A percentile compares a stretch with the other conserved stretches of the same genome.
These are phyloP conservation scores for Drosophila helvetica DNA, from an alignment of 2,888 invertebrate genomes.

Conservation along the genomic window DNA sequence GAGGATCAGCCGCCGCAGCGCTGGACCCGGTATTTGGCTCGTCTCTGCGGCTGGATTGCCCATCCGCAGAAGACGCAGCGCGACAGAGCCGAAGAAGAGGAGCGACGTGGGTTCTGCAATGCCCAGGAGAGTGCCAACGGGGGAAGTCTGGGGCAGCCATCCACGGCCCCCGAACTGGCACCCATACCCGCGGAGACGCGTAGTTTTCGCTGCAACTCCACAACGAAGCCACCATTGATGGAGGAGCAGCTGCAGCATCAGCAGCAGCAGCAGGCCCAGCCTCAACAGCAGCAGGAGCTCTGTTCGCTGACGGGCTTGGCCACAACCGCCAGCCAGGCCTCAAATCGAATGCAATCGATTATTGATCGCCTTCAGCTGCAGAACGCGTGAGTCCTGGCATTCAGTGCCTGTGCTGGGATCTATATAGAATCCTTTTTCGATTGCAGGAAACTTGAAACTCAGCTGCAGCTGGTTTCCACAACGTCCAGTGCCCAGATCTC, in stretches of 20 bases:
- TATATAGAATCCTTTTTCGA: background rate
- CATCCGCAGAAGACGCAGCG: slow-evolving; percentile 45
- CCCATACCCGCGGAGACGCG: slow-evolving; percentile 66
- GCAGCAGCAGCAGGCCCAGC: slow-evolving; percentile 5
- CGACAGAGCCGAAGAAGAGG: slow-evolving; percentile 64
- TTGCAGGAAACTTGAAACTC: slow-evolving; percentile 78
- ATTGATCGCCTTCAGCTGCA: slow-evolving; percentile 79
- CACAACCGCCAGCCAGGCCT: slow-evolving; percentile 72
- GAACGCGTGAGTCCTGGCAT: slow-evolving; percentile 71
- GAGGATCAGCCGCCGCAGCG: slow-evolving; percentile 80
- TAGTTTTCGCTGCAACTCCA: slow-evolving; percentile 48
- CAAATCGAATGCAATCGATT: slow-evolving; percentile 79
- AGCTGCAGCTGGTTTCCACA: slow-evolving; percentile 70
- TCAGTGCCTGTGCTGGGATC: no score
- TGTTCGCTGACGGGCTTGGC: slow-evolving; percentile 74
- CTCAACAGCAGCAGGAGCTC: slow-evolving; percentile 56
- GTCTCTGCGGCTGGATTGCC: slow-evolving; percentile 73
- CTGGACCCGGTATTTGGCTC: slow-evolving; percentile 76
- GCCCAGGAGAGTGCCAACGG: slow-evolving; percentile 40
- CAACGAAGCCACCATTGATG: slow-evolving; percentile 1
- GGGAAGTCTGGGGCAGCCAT: background rate
- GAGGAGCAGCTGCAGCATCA: slow-evolving; percentile 10
- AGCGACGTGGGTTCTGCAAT: slow-evolving; percentile 79
- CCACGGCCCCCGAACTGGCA: slow-evolving; percentile 44
- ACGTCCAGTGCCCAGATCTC: slow-evolving; percentile 77